phyloP scores from a whole-genome alignment of 2,888 invertebrate genomes.

The Junonia oenone region DNA sequence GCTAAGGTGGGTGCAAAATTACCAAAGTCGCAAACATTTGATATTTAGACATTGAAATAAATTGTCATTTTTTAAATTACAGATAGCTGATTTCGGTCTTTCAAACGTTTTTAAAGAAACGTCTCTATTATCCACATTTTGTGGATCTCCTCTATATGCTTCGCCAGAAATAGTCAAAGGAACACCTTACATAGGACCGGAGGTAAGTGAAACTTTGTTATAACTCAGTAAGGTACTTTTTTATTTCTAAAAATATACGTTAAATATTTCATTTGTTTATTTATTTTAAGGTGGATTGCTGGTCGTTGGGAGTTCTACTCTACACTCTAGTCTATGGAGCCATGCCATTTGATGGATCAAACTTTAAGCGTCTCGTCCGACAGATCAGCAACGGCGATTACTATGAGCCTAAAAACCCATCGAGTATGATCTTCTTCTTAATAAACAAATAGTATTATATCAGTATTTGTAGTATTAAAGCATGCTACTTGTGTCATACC shows the following conservation, averaged over 20 bases:
- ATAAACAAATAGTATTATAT: not conserved
- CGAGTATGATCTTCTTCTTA: constrained; percentile 81
- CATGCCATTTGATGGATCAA: constrained; percentile 99
- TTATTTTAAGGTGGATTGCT: constrained; percentile 82
- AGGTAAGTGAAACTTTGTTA: constrained; percentile 75
- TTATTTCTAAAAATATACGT: not conserved
- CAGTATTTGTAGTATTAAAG: not conserved
- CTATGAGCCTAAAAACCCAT: constrained; percentile 96
- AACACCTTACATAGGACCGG: constrained; percentile 97
- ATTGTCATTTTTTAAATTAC: constrained; percentile 33
- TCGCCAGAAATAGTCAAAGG: constrained; percentile 99
- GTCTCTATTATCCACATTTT: constrained; percentile 92
- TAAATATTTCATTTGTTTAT: not conserved
- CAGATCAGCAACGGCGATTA: constrained; percentile 99
- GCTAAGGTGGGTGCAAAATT: constrained; percentile 86
- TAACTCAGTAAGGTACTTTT: not conserved
- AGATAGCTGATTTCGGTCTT: constrained; percentile 99
- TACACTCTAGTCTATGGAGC: constrained; percentile 99
- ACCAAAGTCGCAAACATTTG: not conserved
- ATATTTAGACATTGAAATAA: not conserved
- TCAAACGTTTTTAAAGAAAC: constrained; percentile 97
- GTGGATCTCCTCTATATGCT: constrained; percentile 97
- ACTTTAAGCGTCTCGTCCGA: constrained; percentile 96
- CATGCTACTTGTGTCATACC: not conserved
- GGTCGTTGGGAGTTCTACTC: constrained; percentile 97